Evolutionary conservation across 2,113 vertebrate genomes (phyloP).

Genomic region (Hyperoodon ampullatus): DNA sequence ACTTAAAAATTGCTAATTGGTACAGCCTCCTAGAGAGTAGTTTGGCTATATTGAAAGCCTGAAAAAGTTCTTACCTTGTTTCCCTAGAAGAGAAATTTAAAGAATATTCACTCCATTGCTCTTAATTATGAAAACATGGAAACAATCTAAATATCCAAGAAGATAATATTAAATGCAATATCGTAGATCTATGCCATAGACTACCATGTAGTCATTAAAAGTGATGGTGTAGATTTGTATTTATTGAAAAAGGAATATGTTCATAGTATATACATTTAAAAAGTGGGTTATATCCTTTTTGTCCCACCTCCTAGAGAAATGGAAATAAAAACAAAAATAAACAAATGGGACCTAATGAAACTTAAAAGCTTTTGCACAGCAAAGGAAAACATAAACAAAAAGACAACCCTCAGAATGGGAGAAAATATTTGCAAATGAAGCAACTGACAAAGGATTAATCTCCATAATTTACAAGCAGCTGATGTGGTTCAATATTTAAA

Average conservation of each 20-base stretch:
- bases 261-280: background rate
- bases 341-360: too few relatives aligned
- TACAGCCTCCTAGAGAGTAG: background rate
- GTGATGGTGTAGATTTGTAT: background rate
- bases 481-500: too few relatives aligned
- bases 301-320: too few relatives aligned
- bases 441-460: too few relatives aligned
- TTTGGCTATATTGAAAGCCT: background rate
- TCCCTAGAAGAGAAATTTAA: background rate
- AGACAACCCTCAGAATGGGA: too few relatives aligned
- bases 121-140: background rate
- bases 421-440: too few relatives aligned
- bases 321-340: too few relatives aligned
- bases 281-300: background rate
- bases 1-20: background rate
- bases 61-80: background rate
- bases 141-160: background rate
- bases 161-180: background rate
- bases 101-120: background rate
- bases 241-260: background rate
- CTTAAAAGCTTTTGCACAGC: too few relatives aligned
- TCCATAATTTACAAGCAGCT: too few relatives aligned
- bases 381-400: too few relatives aligned
- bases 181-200: background rate
- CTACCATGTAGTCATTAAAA: background rate